Conservation (phyloP, 2,797 vertebrate species). For the Nyctibius grandis region DNA sequence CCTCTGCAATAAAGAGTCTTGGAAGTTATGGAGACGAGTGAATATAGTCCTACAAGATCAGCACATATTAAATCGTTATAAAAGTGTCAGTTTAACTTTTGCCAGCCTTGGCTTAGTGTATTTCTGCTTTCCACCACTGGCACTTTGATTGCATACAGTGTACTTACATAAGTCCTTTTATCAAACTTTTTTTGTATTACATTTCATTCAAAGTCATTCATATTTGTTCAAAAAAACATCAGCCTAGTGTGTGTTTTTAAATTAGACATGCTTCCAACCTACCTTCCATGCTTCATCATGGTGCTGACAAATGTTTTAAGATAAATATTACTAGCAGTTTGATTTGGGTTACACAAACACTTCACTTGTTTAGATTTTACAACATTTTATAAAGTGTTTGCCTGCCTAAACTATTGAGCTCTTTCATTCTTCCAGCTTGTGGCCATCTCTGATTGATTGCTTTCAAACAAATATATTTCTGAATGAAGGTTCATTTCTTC, state of each 20-base stretch:
- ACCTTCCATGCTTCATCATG: neutral
- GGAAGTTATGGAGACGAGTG: neutral
- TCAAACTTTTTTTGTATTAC: neutral
- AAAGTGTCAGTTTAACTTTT: neutral
- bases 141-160: neutral
- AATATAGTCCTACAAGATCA: neutral
- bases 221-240: neutral
- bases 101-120: neutral
- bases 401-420: neutral
- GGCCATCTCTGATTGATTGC: neutral
- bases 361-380: neutral
- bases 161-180: neutral
- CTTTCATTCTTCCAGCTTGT: neutral
- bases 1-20: neutral
- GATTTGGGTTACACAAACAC: neutral
- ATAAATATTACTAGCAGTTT: neutral
- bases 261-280: neutral
- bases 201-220: neutral
- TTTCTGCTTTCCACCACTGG: neutral
- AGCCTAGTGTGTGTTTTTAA: neutral
- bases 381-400: neutral
- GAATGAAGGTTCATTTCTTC: neutral
- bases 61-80: neutral
- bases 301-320: neutral
- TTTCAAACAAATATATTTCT: neutral